Evolutionary conservation across 2,113 vertebrate genomes (phyloP).

Genomic region (Chelonoidis abingdonii): DNA sequence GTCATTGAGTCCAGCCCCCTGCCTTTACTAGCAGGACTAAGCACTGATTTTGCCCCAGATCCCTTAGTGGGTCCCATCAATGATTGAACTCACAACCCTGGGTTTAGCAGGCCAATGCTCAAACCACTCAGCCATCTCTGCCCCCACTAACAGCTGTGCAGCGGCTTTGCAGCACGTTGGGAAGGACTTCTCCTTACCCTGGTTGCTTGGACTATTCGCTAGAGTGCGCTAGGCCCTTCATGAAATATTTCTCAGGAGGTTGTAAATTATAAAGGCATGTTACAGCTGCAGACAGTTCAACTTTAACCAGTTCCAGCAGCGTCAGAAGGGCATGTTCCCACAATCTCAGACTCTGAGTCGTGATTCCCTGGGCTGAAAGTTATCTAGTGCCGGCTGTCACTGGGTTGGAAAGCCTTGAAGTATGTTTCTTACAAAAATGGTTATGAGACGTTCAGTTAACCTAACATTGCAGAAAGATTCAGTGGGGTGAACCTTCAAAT

Average conservation of each 20-base stretch:
- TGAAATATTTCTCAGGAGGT: not conserved
- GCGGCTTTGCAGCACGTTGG: not conserved
- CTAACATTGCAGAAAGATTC: not conserved
- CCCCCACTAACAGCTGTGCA: not conserved
- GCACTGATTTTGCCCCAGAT: too few relatives aligned
- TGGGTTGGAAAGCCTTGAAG: not conserved
- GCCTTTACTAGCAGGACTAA: too few relatives aligned
- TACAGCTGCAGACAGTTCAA: fast-evolving
- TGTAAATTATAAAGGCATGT: fast-evolving
- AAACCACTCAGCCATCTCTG: too few relatives aligned
- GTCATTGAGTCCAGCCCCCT: too few relatives aligned
- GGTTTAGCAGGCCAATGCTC: too few relatives aligned
- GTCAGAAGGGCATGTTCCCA: not conserved
- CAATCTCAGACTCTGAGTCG: not conserved
- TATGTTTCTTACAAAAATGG: not conserved
- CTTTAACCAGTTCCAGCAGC: not conserved
- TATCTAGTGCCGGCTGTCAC: not conserved
- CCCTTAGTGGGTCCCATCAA: too few relatives aligned
- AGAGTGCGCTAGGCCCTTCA: not conserved
- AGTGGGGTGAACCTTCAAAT: not conserved
- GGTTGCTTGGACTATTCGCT: not conserved
- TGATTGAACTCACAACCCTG: too few relatives aligned
- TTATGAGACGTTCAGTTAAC: not conserved
- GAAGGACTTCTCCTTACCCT: fast-evolving
- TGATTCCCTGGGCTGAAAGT: not conserved